phyloP scores from a whole-genome alignment of 2,797 vertebrate genomes.

The Buceros bicornis region DNA sequence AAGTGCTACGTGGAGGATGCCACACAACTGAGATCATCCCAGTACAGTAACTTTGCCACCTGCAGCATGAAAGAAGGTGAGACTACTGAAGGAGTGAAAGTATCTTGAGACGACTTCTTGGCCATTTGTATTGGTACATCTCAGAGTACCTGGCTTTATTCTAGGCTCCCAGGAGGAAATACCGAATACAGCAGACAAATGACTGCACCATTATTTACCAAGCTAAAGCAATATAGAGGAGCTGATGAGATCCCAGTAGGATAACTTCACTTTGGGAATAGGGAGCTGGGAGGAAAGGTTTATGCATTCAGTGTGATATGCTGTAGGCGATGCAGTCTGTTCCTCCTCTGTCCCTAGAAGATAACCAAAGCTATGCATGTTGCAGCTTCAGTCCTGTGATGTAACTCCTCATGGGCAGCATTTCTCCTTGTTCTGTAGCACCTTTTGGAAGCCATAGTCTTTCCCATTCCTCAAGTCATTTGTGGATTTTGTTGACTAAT shows the following conservation, averaged over 20 bases:
- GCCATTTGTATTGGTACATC: background rate
- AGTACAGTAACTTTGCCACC: background rate
- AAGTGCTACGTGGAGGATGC: background rate
- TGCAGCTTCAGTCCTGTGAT: background rate
- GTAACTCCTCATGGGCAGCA: background rate
- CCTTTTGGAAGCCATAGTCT: background rate
- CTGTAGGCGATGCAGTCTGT: background rate
- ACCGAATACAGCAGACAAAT: background rate
- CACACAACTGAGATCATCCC: background rate
- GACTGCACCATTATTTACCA: background rate
- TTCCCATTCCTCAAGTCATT: background rate
- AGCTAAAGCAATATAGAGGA: background rate
- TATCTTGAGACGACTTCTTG: background rate
- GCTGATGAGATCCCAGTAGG: background rate
- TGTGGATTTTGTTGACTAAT: background rate
- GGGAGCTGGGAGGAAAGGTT: background rate
- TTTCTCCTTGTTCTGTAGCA: background rate
- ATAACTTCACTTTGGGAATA: background rate
- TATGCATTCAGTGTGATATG: slow-evolving; percentile 1
- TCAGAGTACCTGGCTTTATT: background rate
- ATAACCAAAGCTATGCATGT: background rate
- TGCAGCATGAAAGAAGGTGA: background rate
- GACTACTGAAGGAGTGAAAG: background rate
- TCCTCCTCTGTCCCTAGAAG: background rate
- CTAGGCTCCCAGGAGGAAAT: background rate